Conservation (phyloP, 2,888 invertebrate species). For the Entomobrya multifasciata region DNA sequence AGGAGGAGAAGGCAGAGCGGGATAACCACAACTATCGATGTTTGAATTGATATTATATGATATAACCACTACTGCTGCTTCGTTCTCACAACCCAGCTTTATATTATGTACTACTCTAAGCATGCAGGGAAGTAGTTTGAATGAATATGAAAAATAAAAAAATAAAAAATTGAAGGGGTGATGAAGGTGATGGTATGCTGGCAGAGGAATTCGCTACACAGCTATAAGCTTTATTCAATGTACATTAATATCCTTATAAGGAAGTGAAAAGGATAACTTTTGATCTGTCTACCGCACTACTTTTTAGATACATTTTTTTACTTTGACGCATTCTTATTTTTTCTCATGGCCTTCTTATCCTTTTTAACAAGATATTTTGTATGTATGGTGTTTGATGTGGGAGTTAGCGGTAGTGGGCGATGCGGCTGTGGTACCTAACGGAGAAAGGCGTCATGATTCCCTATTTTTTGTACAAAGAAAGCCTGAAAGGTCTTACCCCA, state of each 20-base stretch:
- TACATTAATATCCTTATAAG: slow-evolving; percentile 28
- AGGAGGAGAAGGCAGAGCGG: background rate
- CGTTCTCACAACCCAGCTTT: background rate
- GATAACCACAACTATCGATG: slow-evolving; percentile 8
- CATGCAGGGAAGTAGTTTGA: too few relatives aligned
- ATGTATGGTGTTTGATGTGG: background rate
- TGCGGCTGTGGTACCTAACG: slow-evolving; percentile 17
- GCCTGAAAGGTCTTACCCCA: slow-evolving; percentile 29
- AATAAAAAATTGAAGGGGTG: background rate
- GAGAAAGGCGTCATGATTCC: slow-evolving; percentile 43
- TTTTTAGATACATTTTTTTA: background rate
- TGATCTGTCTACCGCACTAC: slow-evolving; percentile 13
- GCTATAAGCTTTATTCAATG: background rate
- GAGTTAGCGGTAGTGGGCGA: background rate
- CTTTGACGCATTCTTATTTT: background rate
- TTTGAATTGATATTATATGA: background rate
- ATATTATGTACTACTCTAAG: background rate
- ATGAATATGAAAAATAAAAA: slow-evolving; percentile 23
- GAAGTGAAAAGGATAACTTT: slow-evolving; percentile 26
- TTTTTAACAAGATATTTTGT: background rate
- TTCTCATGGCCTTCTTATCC: background rate
- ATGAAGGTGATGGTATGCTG: background rate
- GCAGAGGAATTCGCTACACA: background rate
- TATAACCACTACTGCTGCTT: background rate
- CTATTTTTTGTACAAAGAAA: slow-evolving; percentile 17